These are phyloP conservation scores for Stratiolaelaps scimitus DNA, from an alignment of 1,140 invertebrate genomes.

Conservation along the genomic window DNA sequence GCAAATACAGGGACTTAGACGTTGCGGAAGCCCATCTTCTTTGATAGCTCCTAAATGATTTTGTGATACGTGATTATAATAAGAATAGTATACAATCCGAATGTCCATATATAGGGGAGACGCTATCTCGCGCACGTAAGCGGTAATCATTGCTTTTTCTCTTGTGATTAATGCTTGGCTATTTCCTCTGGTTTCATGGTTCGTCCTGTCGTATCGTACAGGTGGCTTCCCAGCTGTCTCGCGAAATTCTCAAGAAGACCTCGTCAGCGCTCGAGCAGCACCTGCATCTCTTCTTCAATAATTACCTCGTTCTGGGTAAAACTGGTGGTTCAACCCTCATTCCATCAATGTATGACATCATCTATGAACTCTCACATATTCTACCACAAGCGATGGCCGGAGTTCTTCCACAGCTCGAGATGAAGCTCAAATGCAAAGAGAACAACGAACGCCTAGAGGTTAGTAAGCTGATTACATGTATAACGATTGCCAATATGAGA, in stretches of 20 bases:
- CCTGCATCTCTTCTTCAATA: conserved; percentile 68
- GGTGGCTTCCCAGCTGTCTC: background rate
- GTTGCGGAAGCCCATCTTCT: too few species aligned
- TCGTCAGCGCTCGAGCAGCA: conserved; percentile 54
- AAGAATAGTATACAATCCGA: too few species aligned
- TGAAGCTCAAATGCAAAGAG: conserved; percentile 46
- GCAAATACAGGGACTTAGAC: too few species aligned
- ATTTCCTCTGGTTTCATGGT: background rate
- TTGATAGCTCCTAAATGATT: too few species aligned
- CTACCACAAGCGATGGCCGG: conserved; percentile 71
- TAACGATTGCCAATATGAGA: too few species aligned
- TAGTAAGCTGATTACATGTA: conserved; percentile 76
- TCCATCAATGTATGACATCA: conserved; percentile 66
- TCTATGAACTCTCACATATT: conserved; percentile 90
- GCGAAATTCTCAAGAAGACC: conserved; percentile 9
- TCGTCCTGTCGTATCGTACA: background rate
- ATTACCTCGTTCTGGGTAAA: conserved; percentile 78
- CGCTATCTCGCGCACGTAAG: too few species aligned
- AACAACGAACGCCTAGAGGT: conserved; percentile 29
- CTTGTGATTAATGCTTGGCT: background rate
- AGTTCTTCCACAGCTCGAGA: conserved; percentile 84
- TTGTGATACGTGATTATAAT: too few species aligned
- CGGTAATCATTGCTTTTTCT: background rate
- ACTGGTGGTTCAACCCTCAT: conserved; percentile 40
- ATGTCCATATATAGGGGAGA: too few species aligned